Percentiles rank a stretch among this genome's conserved stretches.
phyloP scores from a whole-genome alignment of 2,888 invertebrate species.

The Papilio protenor region DNA sequence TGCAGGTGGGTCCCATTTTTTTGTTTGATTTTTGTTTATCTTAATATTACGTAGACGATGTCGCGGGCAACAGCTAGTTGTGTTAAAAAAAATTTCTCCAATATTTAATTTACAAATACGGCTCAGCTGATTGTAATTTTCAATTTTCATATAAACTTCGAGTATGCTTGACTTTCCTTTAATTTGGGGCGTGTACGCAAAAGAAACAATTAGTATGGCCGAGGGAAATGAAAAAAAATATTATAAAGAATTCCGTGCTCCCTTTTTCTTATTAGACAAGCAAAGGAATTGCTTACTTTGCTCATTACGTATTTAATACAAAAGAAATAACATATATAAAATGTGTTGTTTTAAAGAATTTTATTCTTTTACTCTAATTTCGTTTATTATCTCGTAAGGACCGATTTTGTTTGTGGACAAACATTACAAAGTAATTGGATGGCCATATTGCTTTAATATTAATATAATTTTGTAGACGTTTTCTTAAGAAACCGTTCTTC shows the following conservation, averaged over 20 bases:
- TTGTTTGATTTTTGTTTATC: too few species aligned
- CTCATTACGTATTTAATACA: conserved; percentile 27
- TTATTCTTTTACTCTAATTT: conserved; percentile 19
- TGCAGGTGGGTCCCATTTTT: too few species aligned
- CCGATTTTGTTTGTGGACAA: conserved; percentile 21
- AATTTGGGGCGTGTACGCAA: conserved; percentile 28
- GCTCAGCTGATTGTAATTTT: not conserved
- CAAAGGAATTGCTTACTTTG: conserved; percentile 27
- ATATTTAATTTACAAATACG: too few species aligned
- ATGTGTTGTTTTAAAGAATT: conserved; percentile 11
- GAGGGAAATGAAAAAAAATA: conserved; percentile 25
- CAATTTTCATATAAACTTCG: not conserved
- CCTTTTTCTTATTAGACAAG: conserved; percentile 34
- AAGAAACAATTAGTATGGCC: conserved; percentile 36
- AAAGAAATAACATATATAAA: conserved; percentile 22
- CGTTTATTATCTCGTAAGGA: conserved; percentile 13
- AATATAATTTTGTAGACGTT: conserved; percentile 10
- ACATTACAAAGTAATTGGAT: conserved; percentile 4
- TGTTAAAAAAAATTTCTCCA: too few species aligned
- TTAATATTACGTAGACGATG: too few species aligned
- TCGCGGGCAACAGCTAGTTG: too few species aligned
- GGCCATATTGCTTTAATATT: conserved; percentile 6
- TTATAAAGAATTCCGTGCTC: conserved; percentile 17
- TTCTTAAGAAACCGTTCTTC: conserved; percentile 6
- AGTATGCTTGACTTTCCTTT: conserved; percentile 21